Base-by-base conservation (phyloP, 1,140 invertebrate species). In the Spodoptera litura region DNA sequence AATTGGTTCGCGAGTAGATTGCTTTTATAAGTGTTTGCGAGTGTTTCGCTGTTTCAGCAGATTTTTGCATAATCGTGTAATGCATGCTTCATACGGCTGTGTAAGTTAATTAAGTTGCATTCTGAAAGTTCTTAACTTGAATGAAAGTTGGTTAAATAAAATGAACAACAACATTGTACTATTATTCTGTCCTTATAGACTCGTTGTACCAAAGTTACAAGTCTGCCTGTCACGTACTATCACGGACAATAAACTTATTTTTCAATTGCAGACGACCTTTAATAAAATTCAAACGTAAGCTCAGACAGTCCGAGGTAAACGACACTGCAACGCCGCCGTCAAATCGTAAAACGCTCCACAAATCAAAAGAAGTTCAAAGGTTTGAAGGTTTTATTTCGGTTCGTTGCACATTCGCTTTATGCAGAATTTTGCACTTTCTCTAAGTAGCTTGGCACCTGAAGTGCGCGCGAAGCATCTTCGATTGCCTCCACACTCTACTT, bases 371-470 rank as follows among this genome's bases (percentile, higher is more conserved):
- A 44, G 38, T 44, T 44, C 38, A 44, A 10, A 44, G 38, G 38
- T 52, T 68, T 49, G 31, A 53, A 68, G 64, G 64, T 52, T 68
- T 68, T 51, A 68, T 44, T 27, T 68, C 49, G 49, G 64, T 52
- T 68, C 64, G 44, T 52, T 52, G 44, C 64, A 68, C 52, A 71
- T 12, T 38, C 6, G 31, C 51, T 71, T 51, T 35, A 53, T 71
- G 68, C 52, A 71, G 51, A 56, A 56, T 35, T 71, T 56, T 71
- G 68, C 68, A 71, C 51, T 71, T 71, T 52, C 27, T 35, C 68
- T 55, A 71, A 71, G 68, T 71, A 71, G 68, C 55, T 71, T 56
- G 38, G 27, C 52, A 71, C 68, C 68, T 71, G 68, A 55, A 68
- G 49, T 13, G 27, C 15, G 2, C 27, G 55, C 52, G 35, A 55